Base-by-base conservation (phyloP, 2,797 vertebrate species). In the Cryptoblepharus egeriae region DNA sequence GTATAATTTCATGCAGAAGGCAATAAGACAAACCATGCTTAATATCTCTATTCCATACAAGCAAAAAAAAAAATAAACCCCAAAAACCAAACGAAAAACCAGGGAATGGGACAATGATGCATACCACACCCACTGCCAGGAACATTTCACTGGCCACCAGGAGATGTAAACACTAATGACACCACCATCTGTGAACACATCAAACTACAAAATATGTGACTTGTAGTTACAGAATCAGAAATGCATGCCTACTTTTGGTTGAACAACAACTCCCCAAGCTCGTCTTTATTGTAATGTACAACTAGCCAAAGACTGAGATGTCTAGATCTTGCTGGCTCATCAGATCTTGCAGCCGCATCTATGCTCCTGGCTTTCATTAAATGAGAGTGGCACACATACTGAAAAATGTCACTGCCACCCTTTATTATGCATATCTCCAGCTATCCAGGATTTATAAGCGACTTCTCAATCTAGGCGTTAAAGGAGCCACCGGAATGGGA, bases 341-440 rank as follows among this genome's bases (percentile, higher is more conserved):
- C n/a, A n/a, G n/a, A n/a, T n/a, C n/a, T 30, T 32, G 32, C 18
- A 37, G 55, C 35, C 30, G 13, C 37, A 22, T 49, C 49, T 65
- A n/a, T 49, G 16, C 16, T 5, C 16, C 57, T 65, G 52, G 26
- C 22, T 32, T 52, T 78, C 63, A 68, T 67, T 16, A 68, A 60
- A 68, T 22, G 26, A 81, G n/a, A 63, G 42, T 16, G 22, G 35
- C 24, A 63, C 64, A 68, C 30, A 68, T 10, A 24, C 69, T 69
- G 69, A 42, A 52, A 57, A 49, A 30, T 60, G 74, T 73, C 28
- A 74, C 39, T 55, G 73, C 84, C 63, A 39, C 69, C 42, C 13
- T 85, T 82, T 85, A 85, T 78, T 85, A 81, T 60, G 75, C 79
- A 77, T 72, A 61, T 72, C 4, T 77, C 75, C 68, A 52, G 79